Base-by-base conservation (phyloP, 1,140 invertebrate genomes). In the Drosophila asahinai region DNA sequence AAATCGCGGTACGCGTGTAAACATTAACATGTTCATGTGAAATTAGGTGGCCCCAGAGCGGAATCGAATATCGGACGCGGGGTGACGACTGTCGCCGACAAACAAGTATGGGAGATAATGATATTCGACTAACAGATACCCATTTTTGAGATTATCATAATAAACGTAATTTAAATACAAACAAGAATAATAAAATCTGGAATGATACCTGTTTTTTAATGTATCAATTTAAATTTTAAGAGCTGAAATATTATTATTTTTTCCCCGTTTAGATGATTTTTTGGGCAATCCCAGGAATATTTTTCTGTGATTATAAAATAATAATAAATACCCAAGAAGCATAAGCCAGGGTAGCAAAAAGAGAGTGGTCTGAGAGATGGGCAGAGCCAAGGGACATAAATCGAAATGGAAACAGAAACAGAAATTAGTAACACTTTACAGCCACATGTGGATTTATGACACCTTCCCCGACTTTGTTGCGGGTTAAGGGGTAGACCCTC, bases 11-110 rank as follows among this genome's bases (percentile, higher is more conserved):
- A 86, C 86, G 86, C 86, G 86, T 90, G 86, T 90, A 90, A 90
- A 90, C 86, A 90, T 90, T 90, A 90, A 90, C 86, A 90, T 90
- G 82, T 82, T 86, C 86, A 86, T 90, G 86, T 90, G 86, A 90
- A 90, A 80, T 91, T 86, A 76, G 79, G 52, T 76, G 83, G 64
- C 79, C 70, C 83, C 65, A 49, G 62, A 78, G 61, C 51, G 38
- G 70, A 51, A 58, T 52, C 64, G 60, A 49, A 77, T 45, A 68
- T 77, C 51, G 51, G 47, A 36, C 25, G 63, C 5, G 45, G 51
- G 55, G 55, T 71, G 77, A 64, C 36, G 67, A 63, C 61, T 65
- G 61, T 55, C 40, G 52, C 27, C 48, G 62, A 45, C 48, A 55
- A 68, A 55, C 40, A 19, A 48, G 33, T 49, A 22, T 22, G 3